phyloP scores from a whole-genome alignment of 2,797 vertebrate species.

The Geotrypetes seraphini region DNA sequence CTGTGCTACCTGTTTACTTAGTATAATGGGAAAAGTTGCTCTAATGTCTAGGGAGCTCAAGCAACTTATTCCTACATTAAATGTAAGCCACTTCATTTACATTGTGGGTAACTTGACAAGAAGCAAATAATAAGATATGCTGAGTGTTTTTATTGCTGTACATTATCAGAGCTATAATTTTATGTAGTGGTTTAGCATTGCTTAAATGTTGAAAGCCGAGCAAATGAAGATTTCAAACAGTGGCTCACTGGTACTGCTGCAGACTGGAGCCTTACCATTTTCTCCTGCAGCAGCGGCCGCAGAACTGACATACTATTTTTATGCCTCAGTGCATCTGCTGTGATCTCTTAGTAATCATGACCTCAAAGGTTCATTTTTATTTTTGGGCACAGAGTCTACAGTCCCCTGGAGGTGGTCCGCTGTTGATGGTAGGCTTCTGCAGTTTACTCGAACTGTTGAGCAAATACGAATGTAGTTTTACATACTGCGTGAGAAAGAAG shows the following conservation, averaged over 20 bases:
- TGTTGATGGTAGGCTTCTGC: no score
- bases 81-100: neutral
- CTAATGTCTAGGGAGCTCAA: neutral
- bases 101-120: neutral
- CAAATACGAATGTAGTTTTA: no score
- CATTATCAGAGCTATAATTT: neutral
- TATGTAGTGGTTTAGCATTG: neutral
- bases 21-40: neutral
- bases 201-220: neutral
- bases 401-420: no score
- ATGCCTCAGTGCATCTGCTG: neutral
- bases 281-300: no score
- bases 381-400: neutral
- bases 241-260: neutral
- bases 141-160: neutral
- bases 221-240: neutral
- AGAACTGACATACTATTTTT: neutral
- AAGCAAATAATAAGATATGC: neutral
- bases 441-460: no score
- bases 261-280: no score
- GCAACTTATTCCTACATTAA: neutral
- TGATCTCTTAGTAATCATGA: neutral
- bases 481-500: no score
- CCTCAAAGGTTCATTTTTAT: neutral
- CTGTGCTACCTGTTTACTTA: neutral